Evolutionary conservation across 2,888 invertebrate species (phyloP).

Genomic region (Petrolisthes manimaculis): DNA sequence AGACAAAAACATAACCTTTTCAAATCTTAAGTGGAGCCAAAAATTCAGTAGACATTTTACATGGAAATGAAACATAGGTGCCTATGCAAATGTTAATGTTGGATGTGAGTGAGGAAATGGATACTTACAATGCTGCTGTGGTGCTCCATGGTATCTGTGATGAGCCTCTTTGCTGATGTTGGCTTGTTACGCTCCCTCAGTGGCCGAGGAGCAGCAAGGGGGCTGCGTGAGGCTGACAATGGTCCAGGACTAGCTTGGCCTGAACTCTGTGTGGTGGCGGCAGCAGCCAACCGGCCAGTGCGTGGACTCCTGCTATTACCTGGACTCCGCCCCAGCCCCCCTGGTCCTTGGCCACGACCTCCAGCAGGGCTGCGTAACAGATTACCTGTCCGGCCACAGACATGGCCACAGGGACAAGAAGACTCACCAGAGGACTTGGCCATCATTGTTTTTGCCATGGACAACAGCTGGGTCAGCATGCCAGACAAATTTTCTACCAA

Average conservation of each 20-base stretch:
- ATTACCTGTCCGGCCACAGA: slow-evolving; percentile 26
- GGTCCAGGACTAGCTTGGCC: neutral
- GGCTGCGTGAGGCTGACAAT: neutral
- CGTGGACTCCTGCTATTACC: slow-evolving; percentile 41
- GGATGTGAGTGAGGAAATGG: no score
- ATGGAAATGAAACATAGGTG: no score
- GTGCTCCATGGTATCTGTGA: slow-evolving; percentile 31
- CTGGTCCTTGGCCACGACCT: slow-evolving; percentile 19
- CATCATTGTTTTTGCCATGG: slow-evolving; percentile 39
- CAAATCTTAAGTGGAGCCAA: no score
- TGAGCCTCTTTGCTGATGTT: slow-evolving; percentile 48
- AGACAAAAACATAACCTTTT: no score
- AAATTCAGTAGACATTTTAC: no score
- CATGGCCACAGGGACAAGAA: slow-evolving; percentile 51
- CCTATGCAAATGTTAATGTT: no score
- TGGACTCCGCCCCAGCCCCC: slow-evolving; percentile 44
- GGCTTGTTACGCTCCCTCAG: slow-evolving; percentile 50
- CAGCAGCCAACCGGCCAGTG: slow-evolving; percentile 18
- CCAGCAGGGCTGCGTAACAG: slow-evolving; percentile 47
- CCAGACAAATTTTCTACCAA: slow-evolving; percentile 51
- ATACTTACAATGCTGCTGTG: neutral
- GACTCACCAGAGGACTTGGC: slow-evolving; percentile 20
- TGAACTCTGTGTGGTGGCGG: neutral
- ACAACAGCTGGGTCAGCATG: slow-evolving; percentile 48
- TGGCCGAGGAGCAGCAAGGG: slow-evolving; percentile 5